Base-by-base conservation (phyloP, 2,113 vertebrate species). In the Channa maculata region DNA sequence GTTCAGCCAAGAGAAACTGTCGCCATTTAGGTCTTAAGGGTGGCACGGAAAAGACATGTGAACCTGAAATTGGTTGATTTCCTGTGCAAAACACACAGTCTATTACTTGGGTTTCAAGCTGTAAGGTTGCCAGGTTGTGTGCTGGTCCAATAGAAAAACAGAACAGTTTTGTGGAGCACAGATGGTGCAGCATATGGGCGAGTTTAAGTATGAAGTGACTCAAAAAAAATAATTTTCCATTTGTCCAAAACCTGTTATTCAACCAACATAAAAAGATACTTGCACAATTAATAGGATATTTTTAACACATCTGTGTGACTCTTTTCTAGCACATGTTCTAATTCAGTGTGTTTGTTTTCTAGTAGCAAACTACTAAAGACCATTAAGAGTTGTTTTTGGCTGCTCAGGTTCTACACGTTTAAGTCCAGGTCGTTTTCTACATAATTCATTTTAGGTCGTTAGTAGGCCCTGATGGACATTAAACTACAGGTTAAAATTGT, bases 121-220 rank as follows among this genome's bases (percentile, higher is more conserved):
- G 86, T 75, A 36, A 61, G 74, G 77, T 51, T 91, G 84, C 90
- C 88, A 91, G 86, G 69, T 67, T 11, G 55, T 44, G 78, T 11
- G 73, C 67, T 39, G 83, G 72, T 91, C 86, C 86, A 88, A 84
- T 66, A 80, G 82, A 82, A 77, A 41, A 65, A 67, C 75, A 71
- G 69, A 80, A 61, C 58, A 51, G 82, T 65, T 83, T 69, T 86
- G 80, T 68, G 77, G 79, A 85, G 79, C 86, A 91, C 84, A 89
- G 84, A 88, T 88, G 86, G 80, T 5, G 6, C 58, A 68, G 84
- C 86, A 87, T 87, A 88, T 83, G 80, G 82, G 64, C 6, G 70
- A 78, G 58, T 89, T 84, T 62, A 84, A 51, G 63, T 65, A 62
- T 71, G 50, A 86, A 82, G 70, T 65, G 51, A 83, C 34, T 74